Conservation (phyloP, 2,888 invertebrate species). For the Phyllotreta cruciferae region DNA sequence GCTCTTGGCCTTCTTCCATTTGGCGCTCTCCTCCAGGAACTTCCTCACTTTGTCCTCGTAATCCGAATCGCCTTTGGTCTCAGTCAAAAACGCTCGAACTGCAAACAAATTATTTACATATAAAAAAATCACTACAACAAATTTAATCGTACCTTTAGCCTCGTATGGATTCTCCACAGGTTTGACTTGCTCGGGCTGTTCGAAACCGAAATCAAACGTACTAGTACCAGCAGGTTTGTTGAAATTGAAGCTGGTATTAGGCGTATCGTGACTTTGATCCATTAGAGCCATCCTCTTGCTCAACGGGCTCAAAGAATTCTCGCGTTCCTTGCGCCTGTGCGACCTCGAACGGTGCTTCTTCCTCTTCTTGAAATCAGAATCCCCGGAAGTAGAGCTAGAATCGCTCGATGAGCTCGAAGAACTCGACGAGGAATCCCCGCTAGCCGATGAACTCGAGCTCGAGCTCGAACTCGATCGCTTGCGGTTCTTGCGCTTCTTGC, state of each 20-base stretch:
- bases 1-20: constrained; percentile 76
- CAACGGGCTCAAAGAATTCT: constrained; percentile 79
- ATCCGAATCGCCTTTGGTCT: constrained; percentile 81
- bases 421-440: constrained; percentile 68
- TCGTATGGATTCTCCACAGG: constrained; percentile 49
- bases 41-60: constrained; percentile 87
- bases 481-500: constrained; percentile 71
- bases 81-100: constrained; percentile 73
- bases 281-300: constrained; percentile 84
- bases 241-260: constrained; percentile 70
- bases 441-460: constrained; percentile 59
- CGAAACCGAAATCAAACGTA: constrained; percentile 61
- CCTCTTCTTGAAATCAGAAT: constrained; percentile 63
- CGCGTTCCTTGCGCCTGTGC: constrained; percentile 64
- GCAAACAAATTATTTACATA: not conserved
- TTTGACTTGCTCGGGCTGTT: constrained; percentile 55
- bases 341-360: constrained; percentile 67
- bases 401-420: constrained; percentile 66
- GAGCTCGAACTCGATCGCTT: constrained; percentile 63
- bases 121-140: not conserved
- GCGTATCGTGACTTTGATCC: constrained; percentile 64
- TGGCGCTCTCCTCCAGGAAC: constrained; percentile 81
- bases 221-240: constrained; percentile 71
- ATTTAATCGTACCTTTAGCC: constrained; percentile 38
- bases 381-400: constrained; percentile 70